Base-by-base conservation (phyloP, 2,113 vertebrate species). In the Coryphaenoides rupestris region DNA sequence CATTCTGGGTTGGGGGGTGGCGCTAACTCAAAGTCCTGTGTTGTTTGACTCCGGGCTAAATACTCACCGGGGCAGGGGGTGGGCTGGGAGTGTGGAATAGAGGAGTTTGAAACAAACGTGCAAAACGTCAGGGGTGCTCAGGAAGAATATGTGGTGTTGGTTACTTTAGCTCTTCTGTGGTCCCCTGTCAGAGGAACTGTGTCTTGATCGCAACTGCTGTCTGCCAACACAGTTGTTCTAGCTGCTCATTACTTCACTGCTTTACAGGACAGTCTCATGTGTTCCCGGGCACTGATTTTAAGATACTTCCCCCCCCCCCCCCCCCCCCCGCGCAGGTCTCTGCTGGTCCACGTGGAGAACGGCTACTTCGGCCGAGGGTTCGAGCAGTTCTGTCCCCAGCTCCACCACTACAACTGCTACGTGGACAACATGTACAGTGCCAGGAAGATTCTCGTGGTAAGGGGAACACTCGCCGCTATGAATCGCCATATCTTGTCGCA, bases 391-490 rank as follows among this genome's bases (percentile, higher is more conserved):
- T 92, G 83, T 82, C 80, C 77, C 83, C 88, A 92, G 68, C 87
- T 93, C 68, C 87, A 91, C 75, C 88, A 86, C 85, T 92, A 95
- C 87, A 87, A 70, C 52, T 82, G 70, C 14, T 91, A 87, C 0
- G 24, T 76, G 81, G 93, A 95, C 89, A 96, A 94, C 78, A 81
- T 68, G 49, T 89, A 93, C 56, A 72, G 75, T 3, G 80, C 91
- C 86, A 88, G 84, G 80, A 94, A 87, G 73, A 79, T 89, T 68
- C 91, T 94, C 19, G 62, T 83, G 93, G 93, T 95, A 92, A 90
- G 86, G 81, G 75, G 9, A 40, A 40, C 33, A 2, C 33, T 40
- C 5, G 33, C 33, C 1, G 33, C 33, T 10, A 40, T 10, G 1
- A 2, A 4, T 40, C 4, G 33, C 6, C 33, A 1, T 5, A 40